These are phyloP conservation scores for Platypus cylindrus DNA, from an alignment of 2,888 invertebrate species.

Conservation along the genomic window DNA sequence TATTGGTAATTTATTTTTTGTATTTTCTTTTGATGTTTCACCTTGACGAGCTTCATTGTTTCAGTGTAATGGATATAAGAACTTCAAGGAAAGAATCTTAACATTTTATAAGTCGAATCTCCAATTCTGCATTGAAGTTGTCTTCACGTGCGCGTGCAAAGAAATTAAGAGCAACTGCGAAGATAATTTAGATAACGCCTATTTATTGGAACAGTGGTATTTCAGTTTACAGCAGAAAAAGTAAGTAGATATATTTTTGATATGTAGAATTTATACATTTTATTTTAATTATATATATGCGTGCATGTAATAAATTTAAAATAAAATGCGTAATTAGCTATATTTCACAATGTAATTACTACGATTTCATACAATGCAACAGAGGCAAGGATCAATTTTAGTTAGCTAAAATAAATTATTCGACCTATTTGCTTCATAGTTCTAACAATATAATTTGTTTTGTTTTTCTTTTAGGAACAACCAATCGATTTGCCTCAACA, in stretches of 20 bases:
- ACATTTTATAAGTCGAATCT: slow-evolving; percentile 57
- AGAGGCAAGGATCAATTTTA: no score
- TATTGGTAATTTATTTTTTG: no score
- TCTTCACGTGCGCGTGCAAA: slow-evolving; percentile 59
- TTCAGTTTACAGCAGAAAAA: slow-evolving; percentile 50
- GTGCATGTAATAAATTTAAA: no score
- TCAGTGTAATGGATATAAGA: slow-evolving; percentile 44
- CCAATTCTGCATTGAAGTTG: slow-evolving; percentile 69
- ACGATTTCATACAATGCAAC: no score
- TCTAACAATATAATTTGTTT: no score
- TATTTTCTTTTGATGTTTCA: background rate
- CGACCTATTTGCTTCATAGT: no score
- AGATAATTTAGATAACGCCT: slow-evolving; percentile 34
- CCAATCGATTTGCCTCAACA: slow-evolving; percentile 38
- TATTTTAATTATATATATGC: background rate
- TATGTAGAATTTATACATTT: no score
- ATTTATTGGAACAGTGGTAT: slow-evolving; percentile 74
- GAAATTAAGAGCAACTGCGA: slow-evolving; percentile 32
- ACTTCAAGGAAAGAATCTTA: slow-evolving; percentile 42
- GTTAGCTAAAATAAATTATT: no score
- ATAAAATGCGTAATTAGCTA: no score
- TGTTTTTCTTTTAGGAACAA: slow-evolving; percentile 33
- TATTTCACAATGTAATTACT: no score
- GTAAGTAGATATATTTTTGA: slow-evolving; percentile 31
- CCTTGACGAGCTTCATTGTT: slow-evolving; percentile 15